These are phyloP conservation scores for Temnothorax rugatulus DNA, from an alignment of 2,888 invertebrate species.

Conservation along the genomic window DNA sequence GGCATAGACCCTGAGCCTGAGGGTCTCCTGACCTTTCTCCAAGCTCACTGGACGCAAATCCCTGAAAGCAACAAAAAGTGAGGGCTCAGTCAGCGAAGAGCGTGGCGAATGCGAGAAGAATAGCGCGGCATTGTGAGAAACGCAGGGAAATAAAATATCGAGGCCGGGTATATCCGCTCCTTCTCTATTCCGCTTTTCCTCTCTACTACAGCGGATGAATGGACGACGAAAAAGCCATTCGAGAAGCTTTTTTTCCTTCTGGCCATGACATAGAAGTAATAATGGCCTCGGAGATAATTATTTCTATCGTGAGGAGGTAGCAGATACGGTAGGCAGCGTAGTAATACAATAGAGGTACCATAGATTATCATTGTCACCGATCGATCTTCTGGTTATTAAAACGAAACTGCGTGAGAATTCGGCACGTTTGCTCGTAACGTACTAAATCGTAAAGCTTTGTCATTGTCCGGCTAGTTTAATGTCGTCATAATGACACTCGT, in stretches of 20 bases:
- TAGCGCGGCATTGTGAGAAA: conserved; percentile 58
- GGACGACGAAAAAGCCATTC: conserved; percentile 2
- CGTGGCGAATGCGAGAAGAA: conserved; percentile 41
- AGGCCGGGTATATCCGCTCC: conserved; percentile 2
- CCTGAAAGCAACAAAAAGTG: conserved; percentile 86
- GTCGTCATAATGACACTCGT: conserved; percentile 73
- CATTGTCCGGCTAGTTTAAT: conserved; percentile 79
- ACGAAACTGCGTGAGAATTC: conserved; percentile 78
- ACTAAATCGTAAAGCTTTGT: conserved; percentile 72
- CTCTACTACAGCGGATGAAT: neutral
- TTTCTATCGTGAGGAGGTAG: neutral
- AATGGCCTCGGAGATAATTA: neutral
- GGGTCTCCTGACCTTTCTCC: conserved; percentile 94
- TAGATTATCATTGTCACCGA: conserved; percentile 55
- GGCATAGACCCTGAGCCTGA: conserved; percentile 92
- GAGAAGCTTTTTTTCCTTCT: neutral
- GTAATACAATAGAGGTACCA: neutral
- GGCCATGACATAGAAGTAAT: neutral
- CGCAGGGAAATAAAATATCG: conserved; percentile 64
- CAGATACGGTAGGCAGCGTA: neutral
- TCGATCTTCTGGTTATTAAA: conserved; percentile 80
- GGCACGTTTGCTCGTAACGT: conserved; percentile 57
- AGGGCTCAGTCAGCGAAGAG: conserved; percentile 49
- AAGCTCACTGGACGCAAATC: conserved; percentile 94
- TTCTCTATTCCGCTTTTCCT: neutral